These are phyloP conservation scores for Philantomba maxwellii DNA, from an alignment of 2,113 vertebrate genomes.

Conservation along the genomic window DNA sequence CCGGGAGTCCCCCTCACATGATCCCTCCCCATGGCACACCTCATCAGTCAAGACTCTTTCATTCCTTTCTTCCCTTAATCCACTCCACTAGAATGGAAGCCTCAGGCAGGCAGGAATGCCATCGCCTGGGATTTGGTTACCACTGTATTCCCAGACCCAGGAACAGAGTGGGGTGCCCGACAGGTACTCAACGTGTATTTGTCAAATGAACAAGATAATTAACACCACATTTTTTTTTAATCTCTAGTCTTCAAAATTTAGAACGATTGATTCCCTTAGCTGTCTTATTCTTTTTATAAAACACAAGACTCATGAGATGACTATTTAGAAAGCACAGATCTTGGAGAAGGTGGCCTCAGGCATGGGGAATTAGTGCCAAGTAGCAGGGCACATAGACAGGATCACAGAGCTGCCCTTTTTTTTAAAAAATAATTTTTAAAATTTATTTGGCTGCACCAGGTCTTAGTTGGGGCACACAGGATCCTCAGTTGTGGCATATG, in stretches of 20 bases:
- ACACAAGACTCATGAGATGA: not conserved
- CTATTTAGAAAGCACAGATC: not conserved
- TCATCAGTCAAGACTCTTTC: not conserved
- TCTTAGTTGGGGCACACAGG: not conserved
- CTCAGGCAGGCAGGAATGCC: not conserved
- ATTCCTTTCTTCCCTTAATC: not conserved
- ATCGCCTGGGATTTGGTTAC: not conserved
- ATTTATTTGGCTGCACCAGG: not conserved
- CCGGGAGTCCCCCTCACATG: not conserved
- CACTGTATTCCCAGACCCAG: not conserved
- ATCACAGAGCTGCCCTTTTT: not conserved
- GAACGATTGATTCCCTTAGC: not conserved
- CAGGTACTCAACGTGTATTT: not conserved
- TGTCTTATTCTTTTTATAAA: not conserved
- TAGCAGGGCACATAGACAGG: not conserved
- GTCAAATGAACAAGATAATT: not conserved
- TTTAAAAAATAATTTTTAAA: not conserved
- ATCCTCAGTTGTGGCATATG: not conserved
- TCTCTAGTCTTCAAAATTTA: constrained; percentile 6
- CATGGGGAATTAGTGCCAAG: not conserved
- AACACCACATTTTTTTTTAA: not conserved
- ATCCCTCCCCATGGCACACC: not conserved
- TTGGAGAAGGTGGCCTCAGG: not conserved
- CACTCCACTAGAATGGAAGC: not conserved
- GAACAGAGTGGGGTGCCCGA: not conserved